Evolutionary conservation across 2,113 vertebrate genomes (phyloP).

Genomic region (Pelusios castaneus): DNA sequence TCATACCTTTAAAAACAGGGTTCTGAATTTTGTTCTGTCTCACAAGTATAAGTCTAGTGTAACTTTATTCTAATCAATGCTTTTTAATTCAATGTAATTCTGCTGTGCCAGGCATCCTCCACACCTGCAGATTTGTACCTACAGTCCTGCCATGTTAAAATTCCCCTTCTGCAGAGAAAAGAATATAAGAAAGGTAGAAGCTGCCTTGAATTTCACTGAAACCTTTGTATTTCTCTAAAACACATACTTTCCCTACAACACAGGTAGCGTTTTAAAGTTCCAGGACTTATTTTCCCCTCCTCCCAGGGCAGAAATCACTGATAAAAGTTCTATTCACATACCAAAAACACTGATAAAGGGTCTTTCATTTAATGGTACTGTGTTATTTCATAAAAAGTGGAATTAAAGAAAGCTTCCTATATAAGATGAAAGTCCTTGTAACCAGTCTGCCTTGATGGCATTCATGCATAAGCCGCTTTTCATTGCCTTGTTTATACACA

Average conservation of each 20-base stretch:
- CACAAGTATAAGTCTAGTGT: neutral
- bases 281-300: neutral
- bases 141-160: neutral
- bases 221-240: conserved; percentile 7
- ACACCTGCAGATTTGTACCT: neutral
- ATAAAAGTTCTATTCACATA: neutral
- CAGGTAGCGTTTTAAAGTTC: neutral
- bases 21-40: neutral
- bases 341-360: neutral
- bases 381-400: conserved; percentile 27
- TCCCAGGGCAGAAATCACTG: neutral
- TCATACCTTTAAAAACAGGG: neutral
- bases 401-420: conserved; percentile 30
- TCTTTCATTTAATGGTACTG: neutral
- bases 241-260: neutral
- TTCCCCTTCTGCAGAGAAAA: neutral
- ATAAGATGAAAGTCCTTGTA: neutral
- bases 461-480: conserved; percentile 42
- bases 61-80: neutral
- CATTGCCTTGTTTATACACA: conserved; percentile 48
- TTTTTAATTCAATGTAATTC: neutral
- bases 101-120: neutral
- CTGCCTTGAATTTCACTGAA: neutral
- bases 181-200: neutral
- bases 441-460: conserved; percentile 43